A percentile compares a stretch with the other conserved stretches of the same genome.
Evolutionary conservation across 2,888 invertebrate genomes (phyloP).

Genomic region (Latrodectus hesperus): DNA sequence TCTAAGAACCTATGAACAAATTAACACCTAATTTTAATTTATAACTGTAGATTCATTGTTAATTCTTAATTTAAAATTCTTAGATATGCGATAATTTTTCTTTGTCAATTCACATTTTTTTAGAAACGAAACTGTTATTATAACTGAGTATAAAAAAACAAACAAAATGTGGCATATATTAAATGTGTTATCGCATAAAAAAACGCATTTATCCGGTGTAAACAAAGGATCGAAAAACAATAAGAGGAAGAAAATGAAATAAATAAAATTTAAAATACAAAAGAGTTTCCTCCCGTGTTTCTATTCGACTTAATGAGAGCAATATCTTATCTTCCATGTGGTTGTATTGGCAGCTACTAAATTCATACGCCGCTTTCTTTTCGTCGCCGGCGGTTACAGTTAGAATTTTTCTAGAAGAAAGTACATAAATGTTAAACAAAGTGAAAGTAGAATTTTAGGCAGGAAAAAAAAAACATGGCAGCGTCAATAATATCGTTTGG

Average conservation of each 20-base stretch:
- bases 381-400: background rate
- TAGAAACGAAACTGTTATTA: too few relatives aligned
- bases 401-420: background rate
- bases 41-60: too few relatives aligned
- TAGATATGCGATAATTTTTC: too few relatives aligned
- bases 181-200: too few relatives aligned
- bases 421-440: background rate
- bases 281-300: background rate
- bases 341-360: background rate
- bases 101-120: too few relatives aligned
- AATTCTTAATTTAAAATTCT: too few relatives aligned
- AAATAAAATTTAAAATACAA: background rate
- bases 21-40: too few relatives aligned
- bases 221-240: background rate
- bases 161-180: too few relatives aligned
- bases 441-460: background rate
- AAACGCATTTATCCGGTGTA: too few relatives aligned
- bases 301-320: background rate
- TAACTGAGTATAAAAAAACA: too few relatives aligned
- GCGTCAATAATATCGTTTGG: background rate
- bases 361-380: background rate
- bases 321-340: background rate
- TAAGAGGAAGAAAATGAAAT: background rate
- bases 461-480: background rate
- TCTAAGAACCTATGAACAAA: too few relatives aligned